Conservation (phyloP, 2,113 vertebrate genomes). For the Pseudorhombus dupliciocellatus region DNA sequence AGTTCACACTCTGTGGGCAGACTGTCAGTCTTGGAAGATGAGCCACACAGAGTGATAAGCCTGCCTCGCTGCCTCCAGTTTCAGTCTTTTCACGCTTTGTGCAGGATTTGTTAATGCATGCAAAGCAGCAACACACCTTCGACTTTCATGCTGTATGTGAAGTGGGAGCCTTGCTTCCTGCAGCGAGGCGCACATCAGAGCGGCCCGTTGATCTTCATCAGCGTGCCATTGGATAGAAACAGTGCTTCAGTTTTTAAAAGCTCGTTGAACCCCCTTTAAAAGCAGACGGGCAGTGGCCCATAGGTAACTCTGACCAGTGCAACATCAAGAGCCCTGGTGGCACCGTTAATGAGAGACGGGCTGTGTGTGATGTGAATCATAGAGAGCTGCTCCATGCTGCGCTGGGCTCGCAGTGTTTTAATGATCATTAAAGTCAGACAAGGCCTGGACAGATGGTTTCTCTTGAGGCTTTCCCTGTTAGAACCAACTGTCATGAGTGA, state of each 20-base stretch:
- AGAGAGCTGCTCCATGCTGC: constrained; percentile 42
- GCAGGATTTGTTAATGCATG: constrained; percentile 26
- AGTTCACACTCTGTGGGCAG: constrained; percentile 67
- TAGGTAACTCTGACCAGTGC: constrained; percentile 37
- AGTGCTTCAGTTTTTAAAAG: constrained; percentile 48
- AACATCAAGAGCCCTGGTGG: constrained; percentile 54
- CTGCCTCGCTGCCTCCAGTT: constrained; percentile 35
- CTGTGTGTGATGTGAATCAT: constrained; percentile 67
- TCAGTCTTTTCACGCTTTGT: constrained; percentile 19
- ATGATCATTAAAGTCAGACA: constrained; percentile 67
- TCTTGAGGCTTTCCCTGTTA: constrained; percentile 65
- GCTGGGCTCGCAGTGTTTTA: constrained; percentile 47
- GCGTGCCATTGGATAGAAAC: constrained; percentile 14
- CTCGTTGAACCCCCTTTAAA: constrained; percentile 56
- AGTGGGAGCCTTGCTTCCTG: constrained; percentile 4
- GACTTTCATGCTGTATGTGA: constrained; percentile 23
- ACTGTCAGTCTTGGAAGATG: constrained; percentile 60
- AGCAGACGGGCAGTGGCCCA: constrained; percentile 33
- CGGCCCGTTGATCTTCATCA: constrained; percentile 52
- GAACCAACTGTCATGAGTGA: constrained; percentile 65
- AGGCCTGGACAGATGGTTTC: constrained; percentile 68
- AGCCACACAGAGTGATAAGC: constrained; percentile 46
- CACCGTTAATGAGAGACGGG: constrained; percentile 69
- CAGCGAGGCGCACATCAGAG: constrained; percentile 35
- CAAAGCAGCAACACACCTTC: constrained; percentile 8